Evolutionary conservation across 2,113 vertebrate genomes (phyloP), one percentile per base, ranked within the genome.

Genomic region (Amia ocellicauda): DNA sequence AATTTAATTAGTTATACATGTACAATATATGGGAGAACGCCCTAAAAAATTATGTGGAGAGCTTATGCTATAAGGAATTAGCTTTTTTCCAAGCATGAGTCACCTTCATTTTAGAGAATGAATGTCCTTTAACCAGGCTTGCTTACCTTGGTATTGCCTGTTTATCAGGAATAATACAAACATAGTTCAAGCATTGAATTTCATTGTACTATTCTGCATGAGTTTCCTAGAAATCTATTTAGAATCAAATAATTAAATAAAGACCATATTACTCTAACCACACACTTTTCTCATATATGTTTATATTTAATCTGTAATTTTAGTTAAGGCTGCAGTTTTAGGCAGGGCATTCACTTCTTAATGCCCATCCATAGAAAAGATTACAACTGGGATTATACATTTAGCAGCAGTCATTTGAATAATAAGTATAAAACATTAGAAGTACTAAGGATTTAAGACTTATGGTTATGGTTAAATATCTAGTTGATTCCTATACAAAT

Each of bases 361-460:
- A 83, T 81, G 75, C 80, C 69, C 76, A 64, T 84, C 80, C 80
- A 83, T 78, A 70, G 82, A 81, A 49, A 85, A 85, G 81, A 85
- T 88, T 86, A 84, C 83, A 81, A 80, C 64, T 73, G 71, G 86
- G 86, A 89, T 89, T 90, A 89, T 69, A 80, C 79, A 81, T 85
- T 88, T 80, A 85, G 79, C 81, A 74, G 78, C 82, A 80, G 79
- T 85, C 76, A 80, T 83, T 78, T 83, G 71, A 90, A 88, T 79
- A 86, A 82, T 83, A 84, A 75, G 69, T 70, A 70, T 73, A 74
- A 83, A 83, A 84, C 81, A 86, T 76, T 74, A 83, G 78, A 74
- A 78, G 79, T 79, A 84, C 86, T 89, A 86, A 74, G 81, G 86
- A 88, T 88, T 89, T 87, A 83, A 83, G 82, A 82, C 78, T 86